Evolutionary conservation across 2,113 vertebrate species (phyloP).

Genomic region (Bujurquina vittata): DNA sequence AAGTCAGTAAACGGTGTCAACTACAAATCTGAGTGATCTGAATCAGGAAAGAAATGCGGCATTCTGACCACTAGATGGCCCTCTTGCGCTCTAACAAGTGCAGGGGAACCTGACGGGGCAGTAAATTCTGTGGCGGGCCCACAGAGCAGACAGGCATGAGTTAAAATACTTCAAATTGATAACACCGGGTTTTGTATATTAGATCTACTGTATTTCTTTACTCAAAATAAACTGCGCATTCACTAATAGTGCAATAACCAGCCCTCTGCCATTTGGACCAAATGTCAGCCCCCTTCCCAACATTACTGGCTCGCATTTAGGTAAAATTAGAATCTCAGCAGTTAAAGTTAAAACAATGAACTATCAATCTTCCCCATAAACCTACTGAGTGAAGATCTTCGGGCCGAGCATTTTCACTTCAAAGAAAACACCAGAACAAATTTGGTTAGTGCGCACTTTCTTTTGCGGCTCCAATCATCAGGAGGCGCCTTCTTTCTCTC

Average conservation of each 20-base stretch:
- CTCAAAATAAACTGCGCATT: not conserved
- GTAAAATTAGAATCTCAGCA: not conserved
- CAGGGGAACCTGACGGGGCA: not conserved
- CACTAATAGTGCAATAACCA: too few relatives aligned
- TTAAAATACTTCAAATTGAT: not conserved
- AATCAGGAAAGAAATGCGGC: not conserved
- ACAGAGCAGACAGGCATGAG: not conserved
- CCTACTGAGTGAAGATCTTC: conserved; percentile 20
- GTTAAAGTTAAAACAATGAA: not conserved
- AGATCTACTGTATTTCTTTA: not conserved
- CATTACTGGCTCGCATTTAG: too few relatives aligned
- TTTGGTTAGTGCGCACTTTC: conserved; percentile 76
- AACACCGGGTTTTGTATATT: not conserved
- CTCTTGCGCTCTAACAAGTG: not conserved
- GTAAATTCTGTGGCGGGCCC: not conserved
- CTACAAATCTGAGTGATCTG: not conserved
- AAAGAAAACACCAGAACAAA: conserved; percentile 75
- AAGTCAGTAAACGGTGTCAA: too few relatives aligned
- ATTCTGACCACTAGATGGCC: conserved; percentile 35
- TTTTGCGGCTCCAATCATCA: conserved; percentile 61
- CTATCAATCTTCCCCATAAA: not conserved
- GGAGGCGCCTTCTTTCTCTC: conserved; percentile 64
- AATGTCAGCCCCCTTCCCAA: not conserved
- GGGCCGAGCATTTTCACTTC: conserved; percentile 47
- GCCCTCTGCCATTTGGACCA: not conserved